phyloP scores from a whole-genome alignment of 2,888 invertebrate genomes.

The Archips xylosteana region DNA sequence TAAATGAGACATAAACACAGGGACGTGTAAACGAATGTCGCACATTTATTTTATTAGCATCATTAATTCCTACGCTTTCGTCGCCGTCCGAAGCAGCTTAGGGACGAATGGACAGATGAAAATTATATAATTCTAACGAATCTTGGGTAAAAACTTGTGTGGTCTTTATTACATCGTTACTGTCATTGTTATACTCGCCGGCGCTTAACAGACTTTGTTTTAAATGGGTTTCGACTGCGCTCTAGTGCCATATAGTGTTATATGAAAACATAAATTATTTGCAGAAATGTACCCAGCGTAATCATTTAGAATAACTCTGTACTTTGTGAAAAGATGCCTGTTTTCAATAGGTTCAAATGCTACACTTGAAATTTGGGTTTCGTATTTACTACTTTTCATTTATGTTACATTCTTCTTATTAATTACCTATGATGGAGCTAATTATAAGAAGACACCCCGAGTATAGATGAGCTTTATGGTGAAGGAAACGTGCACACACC shows the following conservation, averaged over 20 bases:
- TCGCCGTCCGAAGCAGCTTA: slow-evolving; percentile 61
- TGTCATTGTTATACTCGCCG: slow-evolving; percentile 10
- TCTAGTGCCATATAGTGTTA: slow-evolving; percentile 4
- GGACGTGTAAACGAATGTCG: slow-evolving; percentile 83
- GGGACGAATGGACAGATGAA: slow-evolving; percentile 40
- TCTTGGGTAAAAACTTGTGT: slow-evolving; percentile 40
- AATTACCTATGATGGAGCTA: not conserved
- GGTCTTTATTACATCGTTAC: slow-evolving; percentile 20
- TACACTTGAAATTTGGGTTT: not conserved
- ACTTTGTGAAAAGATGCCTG: not conserved
- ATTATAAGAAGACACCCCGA: too few relatives aligned
- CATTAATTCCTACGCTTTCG: slow-evolving; percentile 81
- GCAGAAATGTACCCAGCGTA: slow-evolving; percentile 16
- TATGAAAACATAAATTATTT: slow-evolving; percentile 53
- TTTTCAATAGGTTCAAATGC: not conserved
- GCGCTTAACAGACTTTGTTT: slow-evolving; percentile 10
- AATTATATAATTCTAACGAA: slow-evolving; percentile 32
- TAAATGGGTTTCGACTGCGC: slow-evolving; percentile 15
- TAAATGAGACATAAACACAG: slow-evolving; percentile 85
- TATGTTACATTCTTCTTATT: too few relatives aligned
- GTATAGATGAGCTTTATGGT: too few relatives aligned
- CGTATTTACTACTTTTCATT: not conserved
- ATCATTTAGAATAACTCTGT: not conserved
- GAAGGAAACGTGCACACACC: too few relatives aligned
- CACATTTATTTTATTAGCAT: slow-evolving; percentile 82